A percentile compares a stretch with the other conserved stretches of the same genome.
Evolutionary conservation across 1,140 invertebrate species (phyloP).

Genomic region (Macrotrachela quadricornifera): DNA sequence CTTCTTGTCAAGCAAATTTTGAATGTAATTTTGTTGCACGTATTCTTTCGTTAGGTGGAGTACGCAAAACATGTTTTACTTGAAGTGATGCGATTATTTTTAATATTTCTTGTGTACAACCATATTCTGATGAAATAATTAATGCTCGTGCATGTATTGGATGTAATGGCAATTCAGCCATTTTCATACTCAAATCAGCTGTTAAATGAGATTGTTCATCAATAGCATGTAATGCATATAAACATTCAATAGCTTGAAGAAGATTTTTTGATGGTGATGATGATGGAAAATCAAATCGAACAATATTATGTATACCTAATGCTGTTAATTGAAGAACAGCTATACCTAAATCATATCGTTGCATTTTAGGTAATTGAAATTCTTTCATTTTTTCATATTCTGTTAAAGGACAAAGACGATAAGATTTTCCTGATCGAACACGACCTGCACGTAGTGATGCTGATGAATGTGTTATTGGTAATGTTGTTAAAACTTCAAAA

Average conservation of each 20-base stretch:
- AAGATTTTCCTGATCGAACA: constrained; percentile 56
- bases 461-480: constrained; percentile 65
- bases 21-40: constrained; percentile 35
- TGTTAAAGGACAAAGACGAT: constrained; percentile 42
- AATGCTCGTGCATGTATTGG: constrained; percentile 71
- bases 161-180: constrained; percentile 74
- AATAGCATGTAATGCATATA: constrained; percentile 63
- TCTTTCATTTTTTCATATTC: constrained; percentile 46
- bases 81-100: constrained; percentile 72
- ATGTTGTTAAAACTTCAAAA: constrained; percentile 52
- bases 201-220: constrained; percentile 59
- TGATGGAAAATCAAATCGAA: constrained; percentile 36
- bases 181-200: constrained; percentile 50
- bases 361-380: constrained; percentile 70
- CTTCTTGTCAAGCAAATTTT: constrained; percentile 72
- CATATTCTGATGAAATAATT: constrained; percentile 55
- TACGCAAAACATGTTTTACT: constrained; percentile 66
- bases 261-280: constrained; percentile 70
- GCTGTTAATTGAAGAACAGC: constrained; percentile 78
- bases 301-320: constrained; percentile 66
- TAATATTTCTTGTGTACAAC: constrained; percentile 65
- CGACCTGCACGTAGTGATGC: constrained; percentile 73
- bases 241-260: constrained; percentile 56
- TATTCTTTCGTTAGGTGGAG: constrained; percentile 33
- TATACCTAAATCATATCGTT: constrained; percentile 58